Evolutionary conservation across 2,888 invertebrate genomes (phyloP).

Genomic region (Thumatha senex): DNA sequence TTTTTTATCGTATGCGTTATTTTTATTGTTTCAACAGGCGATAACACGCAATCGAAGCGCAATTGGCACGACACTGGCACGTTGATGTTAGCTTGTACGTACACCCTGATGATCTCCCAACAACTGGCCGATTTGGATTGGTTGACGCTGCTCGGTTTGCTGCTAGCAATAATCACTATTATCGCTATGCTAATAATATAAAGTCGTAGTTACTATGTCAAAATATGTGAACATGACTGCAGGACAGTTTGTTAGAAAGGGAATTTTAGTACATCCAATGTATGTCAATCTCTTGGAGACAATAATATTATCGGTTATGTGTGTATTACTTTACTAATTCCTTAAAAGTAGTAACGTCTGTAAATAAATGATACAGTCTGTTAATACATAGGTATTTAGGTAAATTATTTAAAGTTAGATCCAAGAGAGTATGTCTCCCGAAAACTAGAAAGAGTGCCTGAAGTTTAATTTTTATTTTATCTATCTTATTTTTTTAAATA

Average conservation of each 20-base stretch:
- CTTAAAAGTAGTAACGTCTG: too few species aligned
- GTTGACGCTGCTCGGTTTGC: constrained; percentile 88
- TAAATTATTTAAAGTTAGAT: too few species aligned
- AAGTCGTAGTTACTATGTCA: constrained; percentile 19
- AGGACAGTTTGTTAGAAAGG: background rate
- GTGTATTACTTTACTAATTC: too few species aligned
- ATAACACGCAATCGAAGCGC: constrained; percentile 74
- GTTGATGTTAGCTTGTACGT: constrained; percentile 90
- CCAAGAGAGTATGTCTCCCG: too few species aligned
- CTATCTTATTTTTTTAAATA: too few species aligned
- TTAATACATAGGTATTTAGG: too few species aligned
- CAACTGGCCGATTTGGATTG: constrained; percentile 89
- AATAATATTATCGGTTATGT: too few species aligned
- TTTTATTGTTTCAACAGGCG: constrained; percentile 71
- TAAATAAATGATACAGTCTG: too few species aligned
- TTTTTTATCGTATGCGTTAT: constrained; percentile 48
- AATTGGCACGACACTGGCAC: constrained; percentile 86
- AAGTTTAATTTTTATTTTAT: too few species aligned
- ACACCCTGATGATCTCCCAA: constrained; percentile 88
- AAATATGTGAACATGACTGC: background rate
- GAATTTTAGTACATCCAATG: too few species aligned
- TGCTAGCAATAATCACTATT: constrained; percentile 89
- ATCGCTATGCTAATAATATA: constrained; percentile 86
- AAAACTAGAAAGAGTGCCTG: too few species aligned
- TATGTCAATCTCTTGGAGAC: too few species aligned